These are phyloP conservation scores for Bos indicus DNA, from an alignment of 2,113 vertebrate genomes.

Conservation along the genomic window DNA sequence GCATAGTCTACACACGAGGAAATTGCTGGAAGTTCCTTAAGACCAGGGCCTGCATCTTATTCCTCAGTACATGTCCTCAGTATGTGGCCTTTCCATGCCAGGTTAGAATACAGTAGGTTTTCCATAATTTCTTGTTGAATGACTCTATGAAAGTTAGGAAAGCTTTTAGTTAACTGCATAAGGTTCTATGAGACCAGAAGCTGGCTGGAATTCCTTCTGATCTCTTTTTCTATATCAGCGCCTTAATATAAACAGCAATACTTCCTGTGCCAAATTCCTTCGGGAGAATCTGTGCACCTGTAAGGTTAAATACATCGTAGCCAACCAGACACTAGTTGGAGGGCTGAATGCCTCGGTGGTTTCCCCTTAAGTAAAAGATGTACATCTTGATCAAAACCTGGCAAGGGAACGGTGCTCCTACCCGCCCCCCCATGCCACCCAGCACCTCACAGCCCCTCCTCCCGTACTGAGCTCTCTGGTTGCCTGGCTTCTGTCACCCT, in stretches of 20 bases:
- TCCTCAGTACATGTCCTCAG: not conserved
- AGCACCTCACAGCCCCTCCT: not conserved
- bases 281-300: not conserved
- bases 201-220: not conserved
- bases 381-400: not conserved
- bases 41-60: not conserved
- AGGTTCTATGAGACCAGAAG: not conserved
- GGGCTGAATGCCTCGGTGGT: constrained; percentile 1
- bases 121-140: not conserved
- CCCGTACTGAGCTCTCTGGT: not conserved
- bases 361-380: not conserved
- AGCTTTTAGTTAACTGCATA: not conserved
- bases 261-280: not conserved
- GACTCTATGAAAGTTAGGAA: not conserved
- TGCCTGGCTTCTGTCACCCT: not conserved
- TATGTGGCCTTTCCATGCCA: not conserved
- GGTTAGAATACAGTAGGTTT: not conserved
- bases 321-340: not conserved
- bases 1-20: not conserved
- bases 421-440: not conserved
- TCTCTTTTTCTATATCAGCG: not conserved
- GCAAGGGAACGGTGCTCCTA: not conserved
- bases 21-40: not conserved
- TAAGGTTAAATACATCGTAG: not conserved
- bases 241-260: not conserved